Evolutionary conservation across 2,113 vertebrate genomes (phyloP), one percentile per base, ranked within the genome.

Genomic region (Pseudopodoces humilis): DNA sequence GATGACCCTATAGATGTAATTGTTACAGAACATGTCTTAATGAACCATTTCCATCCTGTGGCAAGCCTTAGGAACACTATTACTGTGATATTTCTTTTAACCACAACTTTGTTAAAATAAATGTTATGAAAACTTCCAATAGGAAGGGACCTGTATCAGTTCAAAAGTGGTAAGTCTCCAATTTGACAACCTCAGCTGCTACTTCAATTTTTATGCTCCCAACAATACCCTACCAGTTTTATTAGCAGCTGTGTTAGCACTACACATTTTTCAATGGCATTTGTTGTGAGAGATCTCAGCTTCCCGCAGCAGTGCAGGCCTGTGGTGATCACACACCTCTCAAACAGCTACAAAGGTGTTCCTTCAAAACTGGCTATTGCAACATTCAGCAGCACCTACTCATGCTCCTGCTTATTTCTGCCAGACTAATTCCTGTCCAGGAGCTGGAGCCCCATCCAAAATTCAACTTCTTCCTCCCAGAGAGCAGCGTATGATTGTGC

Each of bases 401-500:
- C 11, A 11, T 65, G 30, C 18, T 49, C 18, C 37, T 50, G 31
- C 6, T 50, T 79, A 30, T 58, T 91, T 50, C 46, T 81, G n/a
- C 52, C 39, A 64, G 20, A 9, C 21, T 33, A 49, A 63, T 37
- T 78, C 44, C 43, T 92, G 22, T 37, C 47, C 14, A 21, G 6
- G 67, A 28, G 15, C 15, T 78, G 62, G 35, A 88, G n/a, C 12
- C 10, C 10, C 6, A 25, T 67, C 46, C 13, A 70, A 89, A 89
- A 78, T 64, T 46, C 60, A 64, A 1, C 9, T 83, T 5, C 41
- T 59, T 88, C 7, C 24, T 64, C 19, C 27, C 2, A 1, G 9
- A 59, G 20, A 77, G 23, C 20, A 33, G 13, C 0, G 0, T 24
- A 28, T 0, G 0, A 39, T 39, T 60, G 28, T 15, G 20, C 39